Evolutionary conservation across 2,797 vertebrate species (phyloP).

Genomic region (Protosalanx chinensis): DNA sequence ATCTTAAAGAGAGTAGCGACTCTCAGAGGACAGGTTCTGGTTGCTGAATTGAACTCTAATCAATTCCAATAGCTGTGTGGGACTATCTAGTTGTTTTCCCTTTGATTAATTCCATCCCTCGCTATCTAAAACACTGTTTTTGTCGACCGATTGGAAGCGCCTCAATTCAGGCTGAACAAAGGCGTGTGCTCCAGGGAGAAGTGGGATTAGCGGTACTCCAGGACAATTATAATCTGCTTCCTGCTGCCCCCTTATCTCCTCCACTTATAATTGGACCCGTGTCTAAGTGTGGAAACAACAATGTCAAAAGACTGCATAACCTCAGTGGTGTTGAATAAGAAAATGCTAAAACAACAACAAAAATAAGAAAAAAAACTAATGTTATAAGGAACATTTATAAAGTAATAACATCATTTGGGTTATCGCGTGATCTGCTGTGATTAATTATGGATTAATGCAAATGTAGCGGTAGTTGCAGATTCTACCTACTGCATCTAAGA

Average conservation of each 20-base stretch:
- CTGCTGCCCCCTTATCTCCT: slow-evolving; percentile 56
- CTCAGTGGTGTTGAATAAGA: not conserved
- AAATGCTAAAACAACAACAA: slow-evolving; percentile 10
- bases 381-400: not conserved
- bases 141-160: slow-evolving; percentile 43
- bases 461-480: no score
- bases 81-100: slow-evolving; percentile 21
- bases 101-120: slow-evolving; percentile 40
- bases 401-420: no score
- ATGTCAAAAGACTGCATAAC: slow-evolving; percentile 16
- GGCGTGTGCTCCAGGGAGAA: slow-evolving; percentile 32
- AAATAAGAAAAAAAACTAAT: not conserved
- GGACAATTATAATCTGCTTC: slow-evolving; percentile 56
- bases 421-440: not conserved
- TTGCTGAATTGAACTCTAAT: slow-evolving; percentile 11
- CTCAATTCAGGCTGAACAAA: slow-evolving; percentile 52
- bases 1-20: not conserved
- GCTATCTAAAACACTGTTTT: slow-evolving; percentile 32
- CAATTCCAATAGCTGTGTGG: slow-evolving; percentile 11
- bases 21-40: not conserved
- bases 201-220: slow-evolving; percentile 57
- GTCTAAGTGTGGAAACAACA: slow-evolving; percentile 34
- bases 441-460: no score
- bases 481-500: no score
- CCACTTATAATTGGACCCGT: slow-evolving; percentile 46